phyloP scores from a whole-genome alignment of 2,888 invertebrate species.

The Drosophila borborema region DNA sequence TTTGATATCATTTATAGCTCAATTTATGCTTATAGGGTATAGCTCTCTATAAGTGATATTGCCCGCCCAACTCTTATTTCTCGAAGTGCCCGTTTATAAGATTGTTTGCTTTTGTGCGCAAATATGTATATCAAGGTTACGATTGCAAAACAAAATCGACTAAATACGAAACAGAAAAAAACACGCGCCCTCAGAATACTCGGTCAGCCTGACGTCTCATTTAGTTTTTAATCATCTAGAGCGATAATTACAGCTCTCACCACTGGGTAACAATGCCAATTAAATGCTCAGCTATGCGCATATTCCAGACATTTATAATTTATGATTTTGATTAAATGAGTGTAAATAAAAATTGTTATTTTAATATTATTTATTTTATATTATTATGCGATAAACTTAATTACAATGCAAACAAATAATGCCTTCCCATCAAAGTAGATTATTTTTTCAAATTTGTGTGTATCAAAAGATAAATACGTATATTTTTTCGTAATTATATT shows the following conservation, averaged over 20 bases:
- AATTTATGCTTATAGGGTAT: conserved; percentile 4
- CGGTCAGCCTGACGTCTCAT: background rate
- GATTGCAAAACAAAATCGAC: conserved; percentile 48
- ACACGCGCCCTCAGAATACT: conserved; percentile 23
- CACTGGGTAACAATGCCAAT: background rate
- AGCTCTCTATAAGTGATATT: background rate
- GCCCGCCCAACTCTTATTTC: conserved; percentile 10
- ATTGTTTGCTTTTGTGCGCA: conserved; percentile 67
- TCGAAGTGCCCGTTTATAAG: conserved; percentile 33
- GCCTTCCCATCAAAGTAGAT: background rate
- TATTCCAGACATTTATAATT: background rate
- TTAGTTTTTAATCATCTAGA: background rate
- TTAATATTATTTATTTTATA: background rate
- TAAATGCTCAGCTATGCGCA: background rate
- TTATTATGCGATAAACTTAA: background rate
- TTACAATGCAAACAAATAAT: background rate
- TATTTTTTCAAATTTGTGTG: background rate
- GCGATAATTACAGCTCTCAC: conserved; percentile 5
- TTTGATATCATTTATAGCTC: background rate
- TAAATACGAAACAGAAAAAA: conserved; percentile 5
- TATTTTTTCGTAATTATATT: background rate
- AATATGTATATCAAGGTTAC: conserved; percentile 70
- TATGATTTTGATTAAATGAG: background rate
- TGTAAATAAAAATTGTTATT: background rate
- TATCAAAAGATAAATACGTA: background rate